Evolutionary conservation across 64 coral and sea anemone species (phyloP).

Genomic region (Acropora tenuis): DNA sequence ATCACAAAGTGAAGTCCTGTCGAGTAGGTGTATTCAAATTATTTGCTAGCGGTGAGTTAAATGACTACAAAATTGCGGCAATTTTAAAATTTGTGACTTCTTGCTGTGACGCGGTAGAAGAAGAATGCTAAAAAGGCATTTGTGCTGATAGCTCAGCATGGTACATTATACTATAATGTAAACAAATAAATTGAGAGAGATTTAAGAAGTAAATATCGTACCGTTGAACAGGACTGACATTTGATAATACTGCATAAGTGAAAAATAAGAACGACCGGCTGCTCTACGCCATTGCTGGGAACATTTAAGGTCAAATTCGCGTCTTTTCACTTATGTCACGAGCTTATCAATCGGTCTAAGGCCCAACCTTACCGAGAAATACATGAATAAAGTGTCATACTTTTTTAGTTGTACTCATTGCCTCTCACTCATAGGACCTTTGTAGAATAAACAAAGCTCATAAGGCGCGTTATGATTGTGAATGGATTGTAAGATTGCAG

Average conservation of each 20-base stretch:
- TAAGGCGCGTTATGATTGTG: not conserved
- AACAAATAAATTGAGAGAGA: not conserved
- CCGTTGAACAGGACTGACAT: not conserved
- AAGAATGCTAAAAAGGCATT: not conserved
- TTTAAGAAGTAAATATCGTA: not conserved
- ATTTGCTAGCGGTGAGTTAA: not conserved
- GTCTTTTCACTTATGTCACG: too few species aligned
- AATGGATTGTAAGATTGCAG: not conserved
- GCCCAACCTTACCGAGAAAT: too few species aligned
- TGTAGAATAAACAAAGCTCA: too few species aligned
- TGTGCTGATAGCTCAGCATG: not conserved
- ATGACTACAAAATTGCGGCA: not conserved
- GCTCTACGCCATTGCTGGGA: too few species aligned
- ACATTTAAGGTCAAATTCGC: too few species aligned
- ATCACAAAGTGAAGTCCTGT: not conserved
- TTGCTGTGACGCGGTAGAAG: not conserved
- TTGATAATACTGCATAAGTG: not conserved
- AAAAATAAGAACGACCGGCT: too few species aligned
- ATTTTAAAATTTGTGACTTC: not conserved
- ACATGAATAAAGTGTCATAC: too few species aligned
- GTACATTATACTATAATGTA: not conserved
- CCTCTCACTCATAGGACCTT: too few species aligned
- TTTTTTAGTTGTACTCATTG: too few species aligned
- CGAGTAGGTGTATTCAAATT: not conserved
- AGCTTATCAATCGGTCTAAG: too few species aligned